These are phyloP conservation scores for Peromyscus maniculatus DNA, from an alignment of 2,113 vertebrate species.

Conservation along the genomic window DNA sequence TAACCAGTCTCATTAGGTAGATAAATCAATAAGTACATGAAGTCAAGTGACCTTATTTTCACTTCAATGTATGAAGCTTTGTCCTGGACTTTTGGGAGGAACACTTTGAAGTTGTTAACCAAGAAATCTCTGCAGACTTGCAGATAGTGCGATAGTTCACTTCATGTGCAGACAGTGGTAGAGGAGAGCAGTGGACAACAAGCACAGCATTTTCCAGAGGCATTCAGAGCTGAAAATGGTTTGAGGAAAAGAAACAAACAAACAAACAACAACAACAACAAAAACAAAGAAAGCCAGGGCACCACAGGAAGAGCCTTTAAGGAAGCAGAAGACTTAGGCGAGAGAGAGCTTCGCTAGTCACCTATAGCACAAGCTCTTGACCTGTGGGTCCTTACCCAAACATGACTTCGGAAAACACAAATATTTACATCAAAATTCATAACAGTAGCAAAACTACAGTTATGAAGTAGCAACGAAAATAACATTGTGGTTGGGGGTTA, in stretches of 20 bases:
- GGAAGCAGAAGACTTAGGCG: constrained; percentile 80
- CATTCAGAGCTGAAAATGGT: constrained; percentile 54
- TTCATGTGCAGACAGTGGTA: neutral
- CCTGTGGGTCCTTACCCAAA: neutral
- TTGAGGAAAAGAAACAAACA: constrained; percentile 17
- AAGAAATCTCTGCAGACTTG: constrained; percentile 76
- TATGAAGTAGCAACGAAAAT: too few species aligned
- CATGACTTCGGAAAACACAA: neutral
- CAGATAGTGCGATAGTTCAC: constrained; percentile 73
- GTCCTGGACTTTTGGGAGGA: constrained; percentile 62
- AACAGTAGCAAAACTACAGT: neutral
- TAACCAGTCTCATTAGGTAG: constrained; percentile 84
- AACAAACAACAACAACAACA: constrained; percentile 37
- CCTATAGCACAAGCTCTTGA: neutral
- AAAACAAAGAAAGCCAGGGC: constrained; percentile 5
- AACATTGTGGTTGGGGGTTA: neutral
- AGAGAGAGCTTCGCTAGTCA: constrained; percentile 80
- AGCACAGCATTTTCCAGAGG: constrained; percentile 51
- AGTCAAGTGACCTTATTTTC: constrained; percentile 85
- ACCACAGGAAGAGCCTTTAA: constrained; percentile 62
- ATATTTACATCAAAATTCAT: neutral
- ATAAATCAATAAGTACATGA: constrained; percentile 87
- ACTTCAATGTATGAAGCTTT: constrained; percentile 82
- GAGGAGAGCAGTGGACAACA: neutral
- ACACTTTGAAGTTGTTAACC: constrained; percentile 63